Conservation (phyloP, 2,888 invertebrate species). For the Laspeyria flexula region DNA sequence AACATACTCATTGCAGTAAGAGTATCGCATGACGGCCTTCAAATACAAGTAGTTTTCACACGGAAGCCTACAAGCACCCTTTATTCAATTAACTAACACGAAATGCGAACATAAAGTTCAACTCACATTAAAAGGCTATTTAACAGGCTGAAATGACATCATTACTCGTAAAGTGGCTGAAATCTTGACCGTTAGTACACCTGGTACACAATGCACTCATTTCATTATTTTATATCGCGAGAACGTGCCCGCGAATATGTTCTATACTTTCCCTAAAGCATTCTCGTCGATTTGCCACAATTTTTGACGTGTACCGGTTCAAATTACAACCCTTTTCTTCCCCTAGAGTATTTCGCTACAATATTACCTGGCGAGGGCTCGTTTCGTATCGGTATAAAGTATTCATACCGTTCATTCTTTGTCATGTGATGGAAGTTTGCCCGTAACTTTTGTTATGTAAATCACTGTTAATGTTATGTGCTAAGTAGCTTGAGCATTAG, state of each 20-base stretch:
- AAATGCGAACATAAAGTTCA: background rate
- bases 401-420: conserved; percentile 34
- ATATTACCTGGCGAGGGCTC: conserved; percentile 26
- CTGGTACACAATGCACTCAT: conserved; percentile 14
- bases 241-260: conserved; percentile 36
- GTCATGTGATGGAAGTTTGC: conserved; percentile 14
- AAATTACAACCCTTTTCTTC: conserved; percentile 39
- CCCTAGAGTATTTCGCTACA: conserved; percentile 24
- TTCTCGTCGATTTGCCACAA: conserved; percentile 9
- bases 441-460: conserved; percentile 19
- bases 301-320: conserved; percentile 26
- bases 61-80: background rate
- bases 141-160: conserved; percentile 3
- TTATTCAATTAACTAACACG: conserved; percentile 3
- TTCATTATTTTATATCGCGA: conserved; percentile 36
- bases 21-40: background rate
- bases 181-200: conserved; percentile 12
- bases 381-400: conserved; percentile 15
- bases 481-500: background rate
- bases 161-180: conserved; percentile 4
- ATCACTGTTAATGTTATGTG: conserved; percentile 4
- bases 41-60: background rate
- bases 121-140: background rate
- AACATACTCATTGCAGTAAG: no score
- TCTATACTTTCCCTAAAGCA: conserved; percentile 17